phyloP scores from a whole-genome alignment of 2,797 vertebrate species.

The Rhinichthys osculus region DNA sequence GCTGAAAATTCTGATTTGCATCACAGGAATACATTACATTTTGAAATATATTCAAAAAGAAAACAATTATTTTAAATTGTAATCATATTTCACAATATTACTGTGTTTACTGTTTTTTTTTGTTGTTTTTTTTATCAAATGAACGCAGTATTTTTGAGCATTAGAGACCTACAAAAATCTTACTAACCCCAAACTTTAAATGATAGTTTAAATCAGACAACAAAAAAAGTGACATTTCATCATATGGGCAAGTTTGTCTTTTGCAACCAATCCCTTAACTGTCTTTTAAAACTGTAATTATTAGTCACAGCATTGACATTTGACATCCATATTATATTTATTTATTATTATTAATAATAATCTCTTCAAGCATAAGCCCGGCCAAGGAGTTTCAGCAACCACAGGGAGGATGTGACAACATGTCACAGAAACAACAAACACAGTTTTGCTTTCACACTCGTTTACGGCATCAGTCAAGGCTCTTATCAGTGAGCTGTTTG shows the following conservation, averaged over 20 bases:
- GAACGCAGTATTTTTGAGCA: neutral
- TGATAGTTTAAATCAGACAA: neutral
- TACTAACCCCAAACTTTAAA: neutral
- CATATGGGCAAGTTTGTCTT: constrained; percentile 6
- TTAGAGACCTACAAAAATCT: neutral
- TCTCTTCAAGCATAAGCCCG: neutral
- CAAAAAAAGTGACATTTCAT: neutral
- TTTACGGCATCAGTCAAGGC: constrained; percentile 2
- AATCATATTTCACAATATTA: neutral
- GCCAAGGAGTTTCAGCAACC: neutral
- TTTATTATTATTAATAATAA: neutral
- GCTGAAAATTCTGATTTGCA: neutral
- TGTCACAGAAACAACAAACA: constrained; percentile 6
- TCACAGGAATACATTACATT: neutral
- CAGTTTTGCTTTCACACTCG: neutral
- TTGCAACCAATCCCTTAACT: neutral
- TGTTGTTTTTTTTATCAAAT: neutral
- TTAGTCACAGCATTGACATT: constrained; percentile 13
- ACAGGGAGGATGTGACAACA: constrained; percentile 11
- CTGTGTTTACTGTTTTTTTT: neutral
- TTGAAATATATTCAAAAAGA: neutral
- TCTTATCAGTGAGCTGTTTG: constrained; percentile 9
- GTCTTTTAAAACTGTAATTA: neutral
- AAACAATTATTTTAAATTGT: neutral
- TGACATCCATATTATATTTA: neutral